Conservation (phyloP, 2,888 invertebrate genomes). For the Charanyca ferruginea region DNA sequence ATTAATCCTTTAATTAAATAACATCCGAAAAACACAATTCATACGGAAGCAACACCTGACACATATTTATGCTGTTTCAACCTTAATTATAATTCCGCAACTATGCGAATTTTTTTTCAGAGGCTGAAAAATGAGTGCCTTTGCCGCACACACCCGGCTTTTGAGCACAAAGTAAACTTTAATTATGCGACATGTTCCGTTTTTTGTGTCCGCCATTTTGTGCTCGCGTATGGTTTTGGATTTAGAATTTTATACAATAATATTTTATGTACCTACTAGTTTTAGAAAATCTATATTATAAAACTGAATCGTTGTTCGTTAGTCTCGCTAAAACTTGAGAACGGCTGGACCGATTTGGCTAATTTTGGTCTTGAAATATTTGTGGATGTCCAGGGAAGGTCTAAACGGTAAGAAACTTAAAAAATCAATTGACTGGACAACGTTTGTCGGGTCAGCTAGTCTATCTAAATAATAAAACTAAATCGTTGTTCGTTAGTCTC, state of each 20-base stretch:
- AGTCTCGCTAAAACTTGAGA: too few species aligned
- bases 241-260: constrained; percentile 34
- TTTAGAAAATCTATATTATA: not conserved
- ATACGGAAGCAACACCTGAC: constrained; percentile 32
- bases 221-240: constrained; percentile 22
- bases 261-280: constrained; percentile 1
- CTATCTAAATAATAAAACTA: too few species aligned
- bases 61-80: constrained; percentile 36
- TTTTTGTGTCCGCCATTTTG: constrained; percentile 40
- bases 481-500: too few species aligned
- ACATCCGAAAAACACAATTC: constrained; percentile 5
- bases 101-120: constrained; percentile 45
- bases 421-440: too few species aligned
- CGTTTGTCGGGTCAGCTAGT: too few species aligned
- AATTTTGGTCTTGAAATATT: too few species aligned
- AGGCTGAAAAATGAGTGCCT: constrained; percentile 55
- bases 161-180: constrained; percentile 59
- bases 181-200: constrained; percentile 42
- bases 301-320: too few species aligned
- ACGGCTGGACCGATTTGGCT: too few species aligned
- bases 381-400: too few species aligned
- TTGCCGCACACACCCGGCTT: constrained; percentile 47
- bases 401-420: too few species aligned
- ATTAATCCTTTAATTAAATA: constrained; percentile 7
- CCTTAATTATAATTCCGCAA: constrained; percentile 51